phyloP scores from a whole-genome alignment of 2,888 invertebrate species.

The Sycophila texana region DNA sequence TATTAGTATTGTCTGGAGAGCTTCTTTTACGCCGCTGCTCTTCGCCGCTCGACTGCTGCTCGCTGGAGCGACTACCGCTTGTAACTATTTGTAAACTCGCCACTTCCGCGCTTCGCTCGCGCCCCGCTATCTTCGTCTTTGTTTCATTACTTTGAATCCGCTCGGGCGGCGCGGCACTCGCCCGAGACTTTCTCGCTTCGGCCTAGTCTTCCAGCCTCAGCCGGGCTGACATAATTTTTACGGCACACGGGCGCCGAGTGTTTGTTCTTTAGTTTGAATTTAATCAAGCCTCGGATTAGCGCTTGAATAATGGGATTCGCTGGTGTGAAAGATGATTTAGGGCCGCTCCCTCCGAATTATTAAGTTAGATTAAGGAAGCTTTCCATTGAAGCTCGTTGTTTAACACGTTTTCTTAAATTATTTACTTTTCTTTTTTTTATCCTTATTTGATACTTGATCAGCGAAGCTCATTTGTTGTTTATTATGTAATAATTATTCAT shows the following conservation, averaged over 20 bases:
- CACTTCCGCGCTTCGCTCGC: conserved; percentile 24
- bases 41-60: too few relatives aligned
- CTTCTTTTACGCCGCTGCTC: too few relatives aligned
- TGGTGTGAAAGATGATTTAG: background rate
- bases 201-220: background rate
- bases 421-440: too few relatives aligned
- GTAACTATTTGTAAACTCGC: conserved; percentile 58
- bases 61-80: background rate
- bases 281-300: conserved; percentile 9
- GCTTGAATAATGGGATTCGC: background rate
- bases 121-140: background rate
- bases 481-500: too few relatives aligned
- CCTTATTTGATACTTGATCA: too few relatives aligned
- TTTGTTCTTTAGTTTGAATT: conserved; percentile 22
- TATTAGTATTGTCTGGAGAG: too few relatives aligned
- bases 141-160: background rate
- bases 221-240: conserved; percentile 15
- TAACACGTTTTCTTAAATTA: too few relatives aligned
- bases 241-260: background rate
- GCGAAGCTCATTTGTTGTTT: too few relatives aligned
- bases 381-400: too few relatives aligned
- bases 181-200: background rate
- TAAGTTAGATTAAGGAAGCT: too few relatives aligned
- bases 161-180: background rate
- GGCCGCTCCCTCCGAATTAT: too few relatives aligned